A percentile compares a stretch with the other conserved stretches of the same genome.
phyloP scores from a whole-genome alignment of 2,888 invertebrate species.

The Dasysyrphus tricinctus region DNA sequence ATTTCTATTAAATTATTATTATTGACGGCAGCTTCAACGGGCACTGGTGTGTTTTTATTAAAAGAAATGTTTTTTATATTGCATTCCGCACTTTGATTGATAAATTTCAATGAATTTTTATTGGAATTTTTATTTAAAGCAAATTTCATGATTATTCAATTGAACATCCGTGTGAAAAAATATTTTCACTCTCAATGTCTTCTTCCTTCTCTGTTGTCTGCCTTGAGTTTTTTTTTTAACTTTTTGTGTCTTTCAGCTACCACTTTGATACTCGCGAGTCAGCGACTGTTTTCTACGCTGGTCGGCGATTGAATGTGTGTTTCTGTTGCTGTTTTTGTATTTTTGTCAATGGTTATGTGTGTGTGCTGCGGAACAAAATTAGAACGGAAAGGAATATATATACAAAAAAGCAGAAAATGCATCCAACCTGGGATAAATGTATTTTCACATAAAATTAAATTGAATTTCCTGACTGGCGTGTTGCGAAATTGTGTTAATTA shows the following conservation, averaged over 20 bases:
- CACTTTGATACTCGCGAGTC: not conserved
- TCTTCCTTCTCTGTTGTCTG: conserved; percentile 42
- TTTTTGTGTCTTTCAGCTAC: not conserved
- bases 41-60: conserved; percentile 64
- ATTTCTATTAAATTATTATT: conserved; percentile 52
- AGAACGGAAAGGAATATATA: conserved; percentile 16
- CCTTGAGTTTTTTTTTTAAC: conserved; percentile 10
- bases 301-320: conserved; percentile 42
- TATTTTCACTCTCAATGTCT: conserved; percentile 72
- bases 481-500: not conserved
- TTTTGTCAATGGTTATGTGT: not conserved
- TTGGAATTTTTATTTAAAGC: conserved; percentile 79
- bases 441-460: conserved; percentile 44
- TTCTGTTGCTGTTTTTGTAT: not conserved
- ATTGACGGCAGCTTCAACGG: conserved; percentile 33
- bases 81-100: conserved; percentile 73
- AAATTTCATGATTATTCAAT: conserved; percentile 83
- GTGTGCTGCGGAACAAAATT: conserved; percentile 9
- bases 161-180: conserved; percentile 76
- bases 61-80: conserved; percentile 69
- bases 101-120: conserved; percentile 79
- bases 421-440: not conserved
- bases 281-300: conserved; percentile 33
- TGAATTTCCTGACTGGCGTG: not conserved
- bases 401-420: not conserved